A percentile compares a stretch with the other conserved stretches of the same genome.
These are phyloP conservation scores for Antechinus stuartii DNA, from an alignment of 2,113 vertebrate genomes.

Conservation along the genomic window DNA sequence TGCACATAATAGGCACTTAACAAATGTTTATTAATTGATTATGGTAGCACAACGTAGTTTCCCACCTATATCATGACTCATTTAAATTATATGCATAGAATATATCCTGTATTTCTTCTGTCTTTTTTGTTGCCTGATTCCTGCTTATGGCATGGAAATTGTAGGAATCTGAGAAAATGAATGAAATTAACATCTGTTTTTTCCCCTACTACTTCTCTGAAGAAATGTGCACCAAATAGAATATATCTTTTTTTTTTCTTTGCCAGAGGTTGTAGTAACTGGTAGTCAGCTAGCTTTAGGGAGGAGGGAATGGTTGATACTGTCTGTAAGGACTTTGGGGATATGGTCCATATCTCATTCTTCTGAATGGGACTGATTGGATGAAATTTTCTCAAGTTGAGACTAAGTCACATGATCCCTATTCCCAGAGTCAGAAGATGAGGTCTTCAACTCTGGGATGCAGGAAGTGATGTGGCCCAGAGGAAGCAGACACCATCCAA, in stretches of 20 bases:
- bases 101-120: neutral
- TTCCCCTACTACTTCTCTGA: neutral
- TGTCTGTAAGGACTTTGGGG: neutral
- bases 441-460: too few relatives aligned
- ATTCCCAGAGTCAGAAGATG: too few relatives aligned
- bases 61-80: neutral
- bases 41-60: neutral
- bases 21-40: neutral
- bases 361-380: too few relatives aligned
- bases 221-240: neutral
- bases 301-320: neutral
- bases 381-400: too few relatives aligned
- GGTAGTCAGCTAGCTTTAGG: neutral
- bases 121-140: neutral
- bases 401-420: too few relatives aligned
- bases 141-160: neutral
- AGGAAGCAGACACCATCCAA: too few relatives aligned
- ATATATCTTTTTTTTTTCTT: neutral
- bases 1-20: neutral
- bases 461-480: too few relatives aligned
- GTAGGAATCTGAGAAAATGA: neutral
- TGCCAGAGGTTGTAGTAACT: neutral
- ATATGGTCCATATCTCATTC: neutral
- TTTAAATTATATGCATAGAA: neutral
- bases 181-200: neutral